These are phyloP conservation scores for Orussus abietinus DNA, from an alignment of 1,140 invertebrate genomes.

Conservation along the genomic window DNA sequence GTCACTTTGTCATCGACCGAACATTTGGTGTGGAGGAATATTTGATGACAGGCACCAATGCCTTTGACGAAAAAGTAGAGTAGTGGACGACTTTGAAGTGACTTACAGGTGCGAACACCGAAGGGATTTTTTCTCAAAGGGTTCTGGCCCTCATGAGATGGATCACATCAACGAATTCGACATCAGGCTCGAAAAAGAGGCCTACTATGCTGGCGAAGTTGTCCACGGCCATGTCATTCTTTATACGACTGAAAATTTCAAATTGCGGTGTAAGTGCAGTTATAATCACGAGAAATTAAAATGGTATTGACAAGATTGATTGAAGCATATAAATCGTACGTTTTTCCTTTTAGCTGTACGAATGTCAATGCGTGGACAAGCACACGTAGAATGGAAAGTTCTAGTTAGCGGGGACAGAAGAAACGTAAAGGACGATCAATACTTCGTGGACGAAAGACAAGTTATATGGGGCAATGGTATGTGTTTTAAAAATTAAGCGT, in stretches of 20 bases:
- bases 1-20: no score
- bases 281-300: not conserved
- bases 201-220: constrained; percentile 74
- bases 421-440: constrained; percentile 78
- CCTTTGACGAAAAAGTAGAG: no score
- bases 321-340: constrained; percentile 1
- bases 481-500: not conserved
- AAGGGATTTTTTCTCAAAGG: no score
- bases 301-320: constrained; percentile 7
- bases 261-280: constrained; percentile 64
- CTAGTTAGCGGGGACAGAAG: constrained; percentile 71
- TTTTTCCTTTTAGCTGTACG: constrained; percentile 67
- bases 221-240: constrained; percentile 68
- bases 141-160: no score
- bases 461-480: constrained; percentile 78
- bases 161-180: constrained; percentile 79
- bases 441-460: constrained; percentile 74
- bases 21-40: no score
- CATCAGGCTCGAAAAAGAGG: constrained; percentile 71
- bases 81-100: no score
- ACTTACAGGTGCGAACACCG: no score
- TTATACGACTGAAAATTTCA: constrained; percentile 73
- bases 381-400: constrained; percentile 81
- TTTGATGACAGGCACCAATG: no score
- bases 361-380: constrained; percentile 71